A percentile compares a stretch with the other conserved stretches of the same genome.
phyloP scores from a whole-genome alignment of 2,113 vertebrate genomes.

The Collichthys lucidus region DNA sequence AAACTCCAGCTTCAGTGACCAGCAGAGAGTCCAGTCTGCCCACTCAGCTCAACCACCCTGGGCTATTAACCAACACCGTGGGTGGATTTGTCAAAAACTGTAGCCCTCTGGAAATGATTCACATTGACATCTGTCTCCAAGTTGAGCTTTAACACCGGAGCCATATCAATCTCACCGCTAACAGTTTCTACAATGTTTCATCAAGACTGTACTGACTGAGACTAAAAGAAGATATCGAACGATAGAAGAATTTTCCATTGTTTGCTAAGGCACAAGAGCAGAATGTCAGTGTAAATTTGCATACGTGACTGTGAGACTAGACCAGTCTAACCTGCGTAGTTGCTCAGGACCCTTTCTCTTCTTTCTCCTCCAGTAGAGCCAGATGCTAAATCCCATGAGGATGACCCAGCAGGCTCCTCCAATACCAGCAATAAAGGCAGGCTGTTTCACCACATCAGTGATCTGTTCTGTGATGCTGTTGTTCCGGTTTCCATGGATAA shows the following conservation, averaged over 20 bases:
- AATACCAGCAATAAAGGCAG: constrained; percentile 98
- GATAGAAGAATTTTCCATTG: not conserved
- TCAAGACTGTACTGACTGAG: constrained; percentile 24
- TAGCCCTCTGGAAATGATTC: constrained; percentile 47
- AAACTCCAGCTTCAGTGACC: constrained; percentile 66
- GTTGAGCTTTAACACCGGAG: constrained; percentile 44
- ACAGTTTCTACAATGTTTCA: constrained; percentile 15
- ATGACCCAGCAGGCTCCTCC: constrained; percentile 99
- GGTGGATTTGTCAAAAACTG: constrained; percentile 69
- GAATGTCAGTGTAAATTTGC: constrained; percentile 4
- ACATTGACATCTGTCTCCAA: constrained; percentile 58
- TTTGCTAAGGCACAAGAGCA: constrained; percentile 20
- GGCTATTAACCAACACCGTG: constrained; percentile 69
- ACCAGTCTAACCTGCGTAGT: constrained; percentile 93
- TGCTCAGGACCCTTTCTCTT: constrained; percentile 99
- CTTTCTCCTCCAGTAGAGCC: constrained; percentile 99
- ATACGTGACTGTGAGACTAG: not conserved
- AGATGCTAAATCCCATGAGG: constrained; percentile 99
- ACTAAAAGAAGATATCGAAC: not conserved
- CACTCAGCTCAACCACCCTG: constrained; percentile 60
- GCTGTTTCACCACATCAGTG: constrained; percentile 99
- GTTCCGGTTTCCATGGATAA: constrained; percentile 93
- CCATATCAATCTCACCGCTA: constrained; percentile 3
- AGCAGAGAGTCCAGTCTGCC: constrained; percentile 61
- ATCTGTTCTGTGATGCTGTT: constrained; percentile 99